These are phyloP conservation scores for Bothrops jararaca DNA, from an alignment of 2,113 vertebrate genomes.

Conservation along the genomic window DNA sequence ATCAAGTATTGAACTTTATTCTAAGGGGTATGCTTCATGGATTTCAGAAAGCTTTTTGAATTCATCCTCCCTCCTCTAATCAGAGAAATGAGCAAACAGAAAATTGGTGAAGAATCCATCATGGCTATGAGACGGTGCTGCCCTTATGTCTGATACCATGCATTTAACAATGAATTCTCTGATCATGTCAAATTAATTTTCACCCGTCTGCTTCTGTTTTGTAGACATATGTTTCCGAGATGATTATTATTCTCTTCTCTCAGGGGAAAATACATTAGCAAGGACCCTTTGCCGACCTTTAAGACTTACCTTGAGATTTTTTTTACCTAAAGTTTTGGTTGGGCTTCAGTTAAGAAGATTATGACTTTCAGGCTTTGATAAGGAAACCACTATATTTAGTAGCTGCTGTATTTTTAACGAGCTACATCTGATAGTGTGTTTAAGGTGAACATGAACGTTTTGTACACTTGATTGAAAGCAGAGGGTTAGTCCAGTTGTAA, in stretches of 20 bases:
- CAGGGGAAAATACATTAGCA: neutral
- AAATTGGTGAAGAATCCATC: conserved; percentile 17
- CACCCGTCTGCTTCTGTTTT: conserved; percentile 45
- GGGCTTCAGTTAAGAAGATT: neutral
- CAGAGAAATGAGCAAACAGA: neutral
- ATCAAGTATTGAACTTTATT: neutral
- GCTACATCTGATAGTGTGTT: neutral
- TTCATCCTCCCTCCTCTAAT: neutral
- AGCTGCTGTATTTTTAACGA: neutral
- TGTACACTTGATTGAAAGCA: neutral
- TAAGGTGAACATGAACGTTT: neutral
- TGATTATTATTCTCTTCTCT: conserved; percentile 45
- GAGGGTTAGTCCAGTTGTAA: neutral
- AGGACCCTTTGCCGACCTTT: neutral
- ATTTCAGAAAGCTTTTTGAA: neutral
- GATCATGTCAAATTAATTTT: conserved; percentile 42
- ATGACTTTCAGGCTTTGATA: neutral
- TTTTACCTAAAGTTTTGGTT: neutral
- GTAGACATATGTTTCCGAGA: conserved; percentile 51
- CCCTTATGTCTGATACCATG: conserved; percentile 34
- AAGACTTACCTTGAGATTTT: conserved; percentile 19
- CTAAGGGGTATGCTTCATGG: neutral
- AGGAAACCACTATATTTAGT: neutral
- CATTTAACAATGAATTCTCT: conserved; percentile 53
- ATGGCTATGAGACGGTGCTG: conserved; percentile 12